Conservation (phyloP, 2,113 vertebrate genomes). For the Austrofundulus limnaeus region DNA sequence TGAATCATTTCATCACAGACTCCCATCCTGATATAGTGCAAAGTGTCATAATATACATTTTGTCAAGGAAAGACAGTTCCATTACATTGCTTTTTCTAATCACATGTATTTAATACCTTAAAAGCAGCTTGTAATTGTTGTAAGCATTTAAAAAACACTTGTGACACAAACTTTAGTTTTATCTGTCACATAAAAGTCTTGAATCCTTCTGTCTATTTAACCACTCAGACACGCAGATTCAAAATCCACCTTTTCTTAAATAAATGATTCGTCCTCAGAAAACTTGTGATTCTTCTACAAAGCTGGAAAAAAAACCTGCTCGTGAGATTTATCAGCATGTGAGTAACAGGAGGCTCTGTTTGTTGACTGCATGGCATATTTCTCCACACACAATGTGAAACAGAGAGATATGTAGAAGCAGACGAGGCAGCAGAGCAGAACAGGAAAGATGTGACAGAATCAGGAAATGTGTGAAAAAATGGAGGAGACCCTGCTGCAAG, state of each 20-base stretch:
- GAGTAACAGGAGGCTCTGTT: conserved; percentile 42
- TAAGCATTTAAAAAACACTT: too few relatives aligned
- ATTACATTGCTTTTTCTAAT: too few relatives aligned
- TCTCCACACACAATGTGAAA: conserved; percentile 50
- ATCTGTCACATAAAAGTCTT: not conserved
- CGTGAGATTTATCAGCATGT: conserved; percentile 48
- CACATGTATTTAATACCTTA: too few relatives aligned
- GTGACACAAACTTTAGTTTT: too few relatives aligned
- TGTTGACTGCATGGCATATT: conserved; percentile 43
- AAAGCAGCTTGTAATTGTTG: too few relatives aligned
- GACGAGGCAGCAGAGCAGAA: conserved; percentile 37
- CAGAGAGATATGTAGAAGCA: conserved; percentile 34
- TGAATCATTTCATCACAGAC: too few relatives aligned
- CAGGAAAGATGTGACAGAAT: conserved; percentile 62
- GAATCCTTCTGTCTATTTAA: not conserved
- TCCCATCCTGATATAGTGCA: too few relatives aligned
- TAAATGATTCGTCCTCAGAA: conserved; percentile 48
- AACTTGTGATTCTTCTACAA: conserved; percentile 42
- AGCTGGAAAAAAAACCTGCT: conserved; percentile 33
- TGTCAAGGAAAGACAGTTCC: too few relatives aligned
- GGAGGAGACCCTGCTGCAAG: conserved; percentile 51
- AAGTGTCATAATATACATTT: too few relatives aligned
- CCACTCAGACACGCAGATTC: conserved; percentile 3
- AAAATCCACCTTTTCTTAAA: conserved; percentile 25
- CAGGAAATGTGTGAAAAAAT: conserved; percentile 67